These are phyloP conservation scores for Limulus polyphemus DNA, from an alignment of 2,888 invertebrate genomes.

Conservation along the genomic window DNA sequence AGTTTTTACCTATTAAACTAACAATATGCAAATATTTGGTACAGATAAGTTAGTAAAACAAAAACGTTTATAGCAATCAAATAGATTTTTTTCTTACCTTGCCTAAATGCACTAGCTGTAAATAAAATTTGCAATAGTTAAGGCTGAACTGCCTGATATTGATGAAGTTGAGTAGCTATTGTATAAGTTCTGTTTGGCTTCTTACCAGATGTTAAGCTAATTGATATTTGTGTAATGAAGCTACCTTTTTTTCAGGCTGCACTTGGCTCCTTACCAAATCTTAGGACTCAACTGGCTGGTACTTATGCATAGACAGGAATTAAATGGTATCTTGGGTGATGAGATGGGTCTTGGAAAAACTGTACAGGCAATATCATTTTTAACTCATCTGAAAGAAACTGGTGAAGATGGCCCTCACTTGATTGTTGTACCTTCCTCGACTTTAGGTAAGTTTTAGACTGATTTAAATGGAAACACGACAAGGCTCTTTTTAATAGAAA, in stretches of 20 bases:
- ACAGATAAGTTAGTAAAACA: no score
- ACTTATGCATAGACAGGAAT: constrained; percentile 70
- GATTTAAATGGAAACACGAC: background rate
- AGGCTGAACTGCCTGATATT: no score
- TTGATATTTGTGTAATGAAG: background rate
- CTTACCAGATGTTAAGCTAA: constrained; percentile 1
- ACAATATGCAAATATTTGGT: no score
- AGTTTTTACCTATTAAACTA: no score
- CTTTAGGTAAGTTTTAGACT: constrained; percentile 51
- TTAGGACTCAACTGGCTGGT: constrained; percentile 86
- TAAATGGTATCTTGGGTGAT: constrained; percentile 90
- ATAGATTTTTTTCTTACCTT: no score
- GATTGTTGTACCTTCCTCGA: constrained; percentile 92
- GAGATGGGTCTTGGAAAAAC: constrained; percentile 96
- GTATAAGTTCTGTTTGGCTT: background rate
- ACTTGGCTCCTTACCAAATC: constrained; percentile 71
- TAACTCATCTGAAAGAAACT: constrained; percentile 73
- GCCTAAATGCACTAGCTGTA: no score
- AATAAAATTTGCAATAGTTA: no score
- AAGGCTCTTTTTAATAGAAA: background rate
- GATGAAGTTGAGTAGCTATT: background rate
- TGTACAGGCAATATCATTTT: constrained; percentile 77
- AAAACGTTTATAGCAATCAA: no score
- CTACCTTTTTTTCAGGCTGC: constrained; percentile 45
- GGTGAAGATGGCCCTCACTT: constrained; percentile 63